Conservation (phyloP, 2,797 vertebrate species). For the Sebastes jordani region DNA sequence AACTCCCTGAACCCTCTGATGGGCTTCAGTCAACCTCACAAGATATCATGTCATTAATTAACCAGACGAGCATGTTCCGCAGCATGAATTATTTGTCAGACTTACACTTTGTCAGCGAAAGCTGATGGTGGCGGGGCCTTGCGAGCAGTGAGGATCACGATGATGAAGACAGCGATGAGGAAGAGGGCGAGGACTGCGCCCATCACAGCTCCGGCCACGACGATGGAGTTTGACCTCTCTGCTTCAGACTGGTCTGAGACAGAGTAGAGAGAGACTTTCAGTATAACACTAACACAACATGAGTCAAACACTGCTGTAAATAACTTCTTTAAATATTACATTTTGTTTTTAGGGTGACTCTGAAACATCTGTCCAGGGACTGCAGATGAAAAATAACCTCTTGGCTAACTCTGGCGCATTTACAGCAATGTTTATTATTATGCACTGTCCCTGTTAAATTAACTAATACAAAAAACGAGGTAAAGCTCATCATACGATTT, state of each 20-base stretch:
- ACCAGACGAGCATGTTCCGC: conserved; percentile 37
- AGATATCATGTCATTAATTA: conserved; percentile 56
- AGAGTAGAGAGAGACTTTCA: conserved; percentile 40
- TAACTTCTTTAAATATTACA: too few relatives aligned
- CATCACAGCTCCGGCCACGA: conserved; percentile 92
- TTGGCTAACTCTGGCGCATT: too few relatives aligned
- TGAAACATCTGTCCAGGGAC: too few relatives aligned
- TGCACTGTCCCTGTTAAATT: too few relatives aligned
- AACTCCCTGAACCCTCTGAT: conserved; percentile 33
- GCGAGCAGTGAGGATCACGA: conserved; percentile 88
- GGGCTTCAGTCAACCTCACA: conserved; percentile 45
- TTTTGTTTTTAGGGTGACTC: background rate
- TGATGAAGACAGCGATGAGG: conserved; percentile 91
- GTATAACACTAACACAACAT: background rate
- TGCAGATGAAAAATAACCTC: too few relatives aligned
- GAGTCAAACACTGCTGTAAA: background rate
- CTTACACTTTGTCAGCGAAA: conserved; percentile 95
- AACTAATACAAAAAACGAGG: background rate
- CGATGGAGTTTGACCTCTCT: conserved; percentile 89
- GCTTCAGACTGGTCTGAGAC: conserved; percentile 89
- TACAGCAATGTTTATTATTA: too few relatives aligned
- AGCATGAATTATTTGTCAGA: conserved; percentile 68
- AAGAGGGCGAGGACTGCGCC: conserved; percentile 93
- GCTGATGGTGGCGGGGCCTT: conserved; percentile 82
- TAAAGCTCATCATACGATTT: background rate